Conservation (phyloP, 2,113 vertebrate genomes). For the Fulmarus glacialis region DNA sequence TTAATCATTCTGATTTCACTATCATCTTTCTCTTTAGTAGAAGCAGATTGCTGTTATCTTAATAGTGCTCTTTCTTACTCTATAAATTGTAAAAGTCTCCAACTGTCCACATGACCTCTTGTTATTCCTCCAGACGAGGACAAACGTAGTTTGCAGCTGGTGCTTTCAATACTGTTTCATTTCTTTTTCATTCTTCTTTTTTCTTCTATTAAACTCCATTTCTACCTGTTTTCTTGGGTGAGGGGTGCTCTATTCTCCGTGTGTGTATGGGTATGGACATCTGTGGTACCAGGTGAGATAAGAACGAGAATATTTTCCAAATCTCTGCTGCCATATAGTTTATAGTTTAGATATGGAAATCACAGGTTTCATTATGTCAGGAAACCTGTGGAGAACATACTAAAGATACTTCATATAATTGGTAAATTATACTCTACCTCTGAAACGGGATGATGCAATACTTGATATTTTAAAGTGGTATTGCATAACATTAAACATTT, state of each 20-base stretch:
- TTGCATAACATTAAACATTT: background rate
- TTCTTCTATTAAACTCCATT: too few relatives aligned
- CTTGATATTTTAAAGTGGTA: background rate
- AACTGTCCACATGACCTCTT: background rate
- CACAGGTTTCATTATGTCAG: background rate
- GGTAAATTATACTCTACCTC: background rate
- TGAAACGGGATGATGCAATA: background rate
- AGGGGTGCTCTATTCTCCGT: too few relatives aligned
- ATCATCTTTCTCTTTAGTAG: background rate
- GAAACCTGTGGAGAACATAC: background rate
- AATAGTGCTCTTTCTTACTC: background rate
- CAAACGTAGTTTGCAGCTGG: background rate
- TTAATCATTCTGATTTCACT: background rate
- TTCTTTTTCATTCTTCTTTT: background rate
- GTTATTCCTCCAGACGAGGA: background rate
- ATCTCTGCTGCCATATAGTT: background rate
- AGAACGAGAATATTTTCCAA: background rate
- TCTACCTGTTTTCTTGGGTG: too few relatives aligned
- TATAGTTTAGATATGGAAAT: background rate
- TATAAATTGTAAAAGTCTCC: background rate
- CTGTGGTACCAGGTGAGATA: background rate
- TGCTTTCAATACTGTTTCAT: background rate
- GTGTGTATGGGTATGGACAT: too few relatives aligned
- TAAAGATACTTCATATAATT: background rate
- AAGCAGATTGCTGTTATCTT: background rate